A percentile compares a stretch with the other conserved stretches of the same genome.
Evolutionary conservation across 2,888 invertebrate genomes (phyloP).

Genomic region (Herminia tarsipennalis): DNA sequence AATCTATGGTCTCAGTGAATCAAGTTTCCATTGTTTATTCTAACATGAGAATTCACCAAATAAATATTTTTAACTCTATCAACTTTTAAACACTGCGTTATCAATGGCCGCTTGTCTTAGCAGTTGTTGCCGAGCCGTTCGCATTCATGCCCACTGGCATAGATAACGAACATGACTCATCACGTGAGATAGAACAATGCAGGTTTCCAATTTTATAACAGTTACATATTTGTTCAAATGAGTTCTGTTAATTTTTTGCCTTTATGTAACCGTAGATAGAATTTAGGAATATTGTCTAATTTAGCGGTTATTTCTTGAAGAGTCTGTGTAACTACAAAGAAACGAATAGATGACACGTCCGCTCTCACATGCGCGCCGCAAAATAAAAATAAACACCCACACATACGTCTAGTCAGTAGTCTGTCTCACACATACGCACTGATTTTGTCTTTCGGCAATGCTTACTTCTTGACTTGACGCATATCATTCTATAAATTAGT

Average conservation of each 20-base stretch:
- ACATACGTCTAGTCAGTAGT: constrained; percentile 36
- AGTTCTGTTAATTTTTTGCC: constrained; percentile 23
- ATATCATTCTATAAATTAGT: constrained; percentile 5
- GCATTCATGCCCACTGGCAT: constrained; percentile 48
- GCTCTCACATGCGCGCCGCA: constrained; percentile 62
- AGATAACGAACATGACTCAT: constrained; percentile 63
- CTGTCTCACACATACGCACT: constrained; percentile 27
- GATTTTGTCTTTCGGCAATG: constrained; percentile 23
- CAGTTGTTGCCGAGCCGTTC: constrained; percentile 55
- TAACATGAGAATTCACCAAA: neutral
- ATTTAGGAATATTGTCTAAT: constrained; percentile 24
- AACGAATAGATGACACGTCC: constrained; percentile 66
- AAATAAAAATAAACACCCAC: constrained; percentile 70
- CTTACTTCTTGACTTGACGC: constrained; percentile 14
- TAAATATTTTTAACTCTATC: constrained; percentile 27
- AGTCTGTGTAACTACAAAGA: constrained; percentile 57
- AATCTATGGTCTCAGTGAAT: too few species aligned
- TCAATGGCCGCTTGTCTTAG: constrained; percentile 39
- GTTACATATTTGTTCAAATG: constrained; percentile 35
- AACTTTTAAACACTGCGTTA: constrained; percentile 33
- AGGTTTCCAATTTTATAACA: constrained; percentile 31
- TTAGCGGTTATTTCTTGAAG: constrained; percentile 16
- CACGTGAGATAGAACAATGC: constrained; percentile 43
- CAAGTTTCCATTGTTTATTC: too few species aligned
- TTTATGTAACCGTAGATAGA: too few species aligned